Base-by-base conservation (phyloP, 1,140 invertebrate genomes). In the Zaprionus nigranus region DNA sequence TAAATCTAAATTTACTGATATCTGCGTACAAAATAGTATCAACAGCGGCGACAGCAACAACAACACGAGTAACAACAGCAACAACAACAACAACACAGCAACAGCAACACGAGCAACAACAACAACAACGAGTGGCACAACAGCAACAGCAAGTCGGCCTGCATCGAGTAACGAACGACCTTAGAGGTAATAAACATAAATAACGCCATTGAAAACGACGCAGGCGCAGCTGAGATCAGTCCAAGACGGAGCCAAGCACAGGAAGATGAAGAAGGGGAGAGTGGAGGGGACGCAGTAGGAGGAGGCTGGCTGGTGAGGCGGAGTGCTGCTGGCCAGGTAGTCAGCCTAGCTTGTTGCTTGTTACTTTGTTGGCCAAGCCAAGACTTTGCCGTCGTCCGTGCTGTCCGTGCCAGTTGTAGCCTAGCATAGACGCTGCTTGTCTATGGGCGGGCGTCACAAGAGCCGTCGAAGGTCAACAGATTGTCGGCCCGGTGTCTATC, bases 131-230 rank as follows among this genome's bases (percentile, higher is more conserved):
- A 67, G 66, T 51, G 46, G 51, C 28, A 53, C 60, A 63, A 77
- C 71, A 60, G 36, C 68, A 82, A 84, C 75, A 34, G 30, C 30
- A 34, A 80, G 70, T 82, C 81, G 77, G 81, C 80, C 77, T 24
- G 82, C 82, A 72, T 72, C 87, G 81, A 91, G 88, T 82, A 91
- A 91, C 88, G 88, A 91, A 91, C 88, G 88, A 91, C 88, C 88
- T 91, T 91, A 91, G 88, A 91, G 88, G 88, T 91, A 91, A 91
- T 91, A 91, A 91, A 91, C 88, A 91, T 91, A 91, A 91, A 91
- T 91, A 91, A 91, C 88, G 88, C 81, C 88, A 91, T 91, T 91
- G 88, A 91, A 88, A 91, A 81, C 86, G 74, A 82, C 57, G 75
- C 81, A 88, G 79, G 72, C 84, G 75, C 78, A 87, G 81, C 78